Evolutionary conservation across 2,113 vertebrate species (phyloP).

Genomic region (Pampusana beccarii): DNA sequence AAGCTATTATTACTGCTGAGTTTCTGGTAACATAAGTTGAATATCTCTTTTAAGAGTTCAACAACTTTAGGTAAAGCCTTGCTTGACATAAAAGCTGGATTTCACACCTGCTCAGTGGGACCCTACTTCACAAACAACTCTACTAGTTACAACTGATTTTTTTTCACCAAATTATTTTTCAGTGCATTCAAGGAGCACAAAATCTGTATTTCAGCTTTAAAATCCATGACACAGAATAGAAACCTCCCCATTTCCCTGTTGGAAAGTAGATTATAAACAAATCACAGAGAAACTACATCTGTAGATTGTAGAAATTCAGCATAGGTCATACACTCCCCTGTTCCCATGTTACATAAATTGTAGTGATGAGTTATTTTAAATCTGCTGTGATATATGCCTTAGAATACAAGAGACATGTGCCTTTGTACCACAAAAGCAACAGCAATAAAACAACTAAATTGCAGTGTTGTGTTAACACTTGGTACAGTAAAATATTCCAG

Average conservation of each 20-base stretch:
- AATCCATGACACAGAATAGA: neutral
- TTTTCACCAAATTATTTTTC: neutral
- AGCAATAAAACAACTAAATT: neutral
- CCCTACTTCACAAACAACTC: neutral
- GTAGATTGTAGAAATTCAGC: neutral
- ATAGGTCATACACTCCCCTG: accelerated
- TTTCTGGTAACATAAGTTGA: neutral
- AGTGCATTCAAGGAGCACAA: neutral
- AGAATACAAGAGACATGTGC: neutral
- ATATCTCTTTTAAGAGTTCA: neutral
- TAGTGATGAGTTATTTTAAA: neutral
- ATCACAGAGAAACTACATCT: neutral
- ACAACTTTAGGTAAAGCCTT: neutral
- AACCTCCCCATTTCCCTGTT: neutral
- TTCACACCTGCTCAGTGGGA: neutral
- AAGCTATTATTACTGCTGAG: neutral
- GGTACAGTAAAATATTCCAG: neutral
- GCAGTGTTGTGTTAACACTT: neutral
- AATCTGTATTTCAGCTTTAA: neutral
- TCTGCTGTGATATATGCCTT: neutral
- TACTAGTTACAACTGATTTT: neutral
- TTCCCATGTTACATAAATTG: neutral
- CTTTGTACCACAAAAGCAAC: neutral
- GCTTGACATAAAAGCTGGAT: neutral
- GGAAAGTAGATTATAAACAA: neutral